These are phyloP conservation scores for Epizoanthus fatuus DNA, from an alignment of 92 coral and sea anemone species.

Conservation along the genomic window DNA sequence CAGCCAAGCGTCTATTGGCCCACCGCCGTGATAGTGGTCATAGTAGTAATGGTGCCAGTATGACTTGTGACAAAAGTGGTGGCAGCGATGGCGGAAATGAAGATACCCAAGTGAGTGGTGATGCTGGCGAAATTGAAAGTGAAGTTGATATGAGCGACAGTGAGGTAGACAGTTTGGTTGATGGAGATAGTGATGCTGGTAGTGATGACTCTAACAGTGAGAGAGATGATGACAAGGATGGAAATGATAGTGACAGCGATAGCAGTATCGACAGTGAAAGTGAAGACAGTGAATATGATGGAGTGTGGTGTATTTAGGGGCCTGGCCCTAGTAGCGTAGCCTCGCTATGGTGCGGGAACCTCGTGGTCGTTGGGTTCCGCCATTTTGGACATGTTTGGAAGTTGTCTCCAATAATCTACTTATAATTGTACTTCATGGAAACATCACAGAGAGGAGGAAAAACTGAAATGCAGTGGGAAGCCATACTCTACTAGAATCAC, in stretches of 20 bases:
- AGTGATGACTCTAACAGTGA: not conserved
- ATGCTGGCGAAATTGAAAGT: too few relatives aligned
- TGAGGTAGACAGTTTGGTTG: not conserved
- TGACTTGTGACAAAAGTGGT: not conserved
- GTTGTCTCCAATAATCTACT: too few relatives aligned
- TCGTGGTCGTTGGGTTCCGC: too few relatives aligned
- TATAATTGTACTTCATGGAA: too few relatives aligned
- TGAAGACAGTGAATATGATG: slow-evolving; percentile 28
- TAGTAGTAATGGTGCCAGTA: not conserved
- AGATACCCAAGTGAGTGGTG: too few relatives aligned
- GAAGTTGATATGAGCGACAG: not conserved
- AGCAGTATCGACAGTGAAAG: not conserved
- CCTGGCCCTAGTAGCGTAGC: too few relatives aligned
- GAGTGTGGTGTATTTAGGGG: too few relatives aligned
- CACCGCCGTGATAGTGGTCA: not conserved
- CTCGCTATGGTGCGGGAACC: too few relatives aligned
- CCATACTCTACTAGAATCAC: not conserved
- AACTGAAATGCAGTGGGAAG: slow-evolving; percentile 17
- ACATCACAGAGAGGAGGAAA: slow-evolving; percentile 41
- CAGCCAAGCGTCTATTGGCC: too few relatives aligned
- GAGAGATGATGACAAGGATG: not conserved
- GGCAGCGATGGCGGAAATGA: not conserved
- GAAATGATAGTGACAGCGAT: not conserved
- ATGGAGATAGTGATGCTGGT: not conserved
- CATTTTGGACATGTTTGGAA: too few relatives aligned